Evolutionary conservation across 1,140 invertebrate species (phyloP).

Genomic region (Pachypeltis micranthus): DNA sequence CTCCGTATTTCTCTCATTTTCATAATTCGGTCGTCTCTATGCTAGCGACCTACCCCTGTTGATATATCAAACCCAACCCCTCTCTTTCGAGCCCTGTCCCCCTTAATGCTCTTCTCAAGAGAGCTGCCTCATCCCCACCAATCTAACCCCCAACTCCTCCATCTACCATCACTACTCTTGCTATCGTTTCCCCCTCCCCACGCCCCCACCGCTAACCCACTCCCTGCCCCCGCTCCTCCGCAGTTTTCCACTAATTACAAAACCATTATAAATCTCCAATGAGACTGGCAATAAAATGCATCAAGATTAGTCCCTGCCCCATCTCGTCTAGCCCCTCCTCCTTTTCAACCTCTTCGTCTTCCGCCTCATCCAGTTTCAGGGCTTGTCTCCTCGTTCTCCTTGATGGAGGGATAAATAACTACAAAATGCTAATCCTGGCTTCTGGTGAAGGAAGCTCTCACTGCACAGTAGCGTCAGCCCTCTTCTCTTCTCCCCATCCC

Average conservation of each 20-base stretch:
- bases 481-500: not conserved
- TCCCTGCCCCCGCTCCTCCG: not conserved
- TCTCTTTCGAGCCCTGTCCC: not conserved
- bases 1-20: slow-evolving; percentile 11
- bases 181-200: too few species aligned
- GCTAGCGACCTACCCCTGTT: slow-evolving; percentile 6
- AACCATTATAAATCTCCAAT: slow-evolving; percentile 20
- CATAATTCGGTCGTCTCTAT: slow-evolving; percentile 19
- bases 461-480: not conserved
- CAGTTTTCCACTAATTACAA: slow-evolving; percentile 15
- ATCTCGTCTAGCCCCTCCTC: not conserved
- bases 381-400: slow-evolving; percentile 4
- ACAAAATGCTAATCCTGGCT: slow-evolving; percentile 3
- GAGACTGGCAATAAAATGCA: slow-evolving; percentile 18
- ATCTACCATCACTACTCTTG: too few species aligned
- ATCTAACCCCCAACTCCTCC: not conserved
- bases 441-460: not conserved
- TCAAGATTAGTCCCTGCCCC: slow-evolving; percentile 14
- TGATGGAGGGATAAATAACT: slow-evolving; percentile 8
- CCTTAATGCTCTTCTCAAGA: slow-evolving; percentile 9
- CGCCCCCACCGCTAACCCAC: not conserved
- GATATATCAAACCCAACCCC: not conserved
- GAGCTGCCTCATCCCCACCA: not conserved
- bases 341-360: not conserved
- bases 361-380: slow-evolving; percentile 1